Evolutionary conservation across 2,888 invertebrate species (phyloP).

Genomic region (Iphiclides podalirius): DNA sequence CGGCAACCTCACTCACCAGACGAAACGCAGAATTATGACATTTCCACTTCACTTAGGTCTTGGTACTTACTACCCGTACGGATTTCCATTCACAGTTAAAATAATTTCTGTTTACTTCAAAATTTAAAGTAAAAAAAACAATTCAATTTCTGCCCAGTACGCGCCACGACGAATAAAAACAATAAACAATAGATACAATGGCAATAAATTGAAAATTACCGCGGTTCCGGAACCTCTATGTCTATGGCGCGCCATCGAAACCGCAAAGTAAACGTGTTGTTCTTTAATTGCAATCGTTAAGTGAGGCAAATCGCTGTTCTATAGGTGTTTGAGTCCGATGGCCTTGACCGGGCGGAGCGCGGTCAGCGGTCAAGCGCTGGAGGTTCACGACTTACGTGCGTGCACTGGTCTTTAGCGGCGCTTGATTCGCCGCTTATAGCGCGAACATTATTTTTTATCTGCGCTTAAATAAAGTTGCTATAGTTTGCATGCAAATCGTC

Average conservation of each 20-base stretch:
- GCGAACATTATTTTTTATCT: neutral
- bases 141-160: neutral
- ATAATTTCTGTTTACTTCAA: no score
- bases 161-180: neutral
- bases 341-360: slow-evolving; percentile 19
- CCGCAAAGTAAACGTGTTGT: neutral
- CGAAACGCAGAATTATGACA: no score
- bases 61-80: no score
- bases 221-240: neutral
- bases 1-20: no score
- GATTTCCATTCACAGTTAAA: no score
- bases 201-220: slow-evolving; percentile 4
- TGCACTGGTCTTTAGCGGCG: slow-evolving; percentile 3
- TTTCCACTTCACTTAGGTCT: no score
- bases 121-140: no score
- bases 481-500: no score
- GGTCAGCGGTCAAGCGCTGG: slow-evolving; percentile 21
- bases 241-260: neutral
- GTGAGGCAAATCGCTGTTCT: slow-evolving; percentile 16
- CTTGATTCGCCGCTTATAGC: neutral
- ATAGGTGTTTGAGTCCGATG: slow-evolving; percentile 7
- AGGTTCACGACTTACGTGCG: slow-evolving; percentile 13
- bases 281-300: slow-evolving; percentile 16
- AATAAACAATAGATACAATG: slow-evolving; percentile 5
- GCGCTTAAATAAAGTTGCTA: neutral